Base-by-base conservation (phyloP, 1,140 invertebrate species). In the Gryon sp. region DNA sequence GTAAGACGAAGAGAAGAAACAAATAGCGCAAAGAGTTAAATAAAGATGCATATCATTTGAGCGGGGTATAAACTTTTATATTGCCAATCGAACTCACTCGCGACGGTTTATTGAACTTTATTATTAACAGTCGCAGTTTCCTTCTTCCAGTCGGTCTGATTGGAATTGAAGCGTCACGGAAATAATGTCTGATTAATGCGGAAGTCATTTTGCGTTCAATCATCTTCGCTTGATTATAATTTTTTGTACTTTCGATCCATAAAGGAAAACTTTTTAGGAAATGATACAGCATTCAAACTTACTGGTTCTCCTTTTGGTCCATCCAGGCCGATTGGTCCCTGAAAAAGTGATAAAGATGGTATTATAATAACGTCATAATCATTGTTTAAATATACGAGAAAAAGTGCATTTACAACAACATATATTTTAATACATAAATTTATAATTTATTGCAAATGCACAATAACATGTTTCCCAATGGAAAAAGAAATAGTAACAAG, bases 271-370 rank as follows among this genome's bases (percentile, higher is more conserved):
- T 43, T 24, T 20, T 0, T 62, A 36, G 52, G n/a, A n/a, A n/a
- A n/a, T 46, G 19, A 36, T 40, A 68, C 26, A 63, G 43, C 55
- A 19, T 9, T 20, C 9, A 28, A 50, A 81, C 95, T 94, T 92
- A 97, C 95, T 86, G 93, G 91, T 84, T 97, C 95, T 83, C 96
- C 97, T 91, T 98, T 98, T 7, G 96, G 96, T 83, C 97, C 97
- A 86, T 96, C 95, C 85, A 97, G 90, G 79, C 97, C 97, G 83
- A 97, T 97, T 14, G 96, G 95, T 79, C 97, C 97, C 96, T 98
- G 90, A 76, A 92, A 89, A 72, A 14, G 79, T 69, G 53, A 72
- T 55, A 52, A 28, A n/a, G n/a, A n/a, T n/a, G 3, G 15, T 53
- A 14, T 15, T 53, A 3, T 1, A 12, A 32, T 15, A 24, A 36